These are phyloP conservation scores for Larimichthys crocea DNA, from an alignment of 2,113 vertebrate genomes.

Conservation along the genomic window DNA sequence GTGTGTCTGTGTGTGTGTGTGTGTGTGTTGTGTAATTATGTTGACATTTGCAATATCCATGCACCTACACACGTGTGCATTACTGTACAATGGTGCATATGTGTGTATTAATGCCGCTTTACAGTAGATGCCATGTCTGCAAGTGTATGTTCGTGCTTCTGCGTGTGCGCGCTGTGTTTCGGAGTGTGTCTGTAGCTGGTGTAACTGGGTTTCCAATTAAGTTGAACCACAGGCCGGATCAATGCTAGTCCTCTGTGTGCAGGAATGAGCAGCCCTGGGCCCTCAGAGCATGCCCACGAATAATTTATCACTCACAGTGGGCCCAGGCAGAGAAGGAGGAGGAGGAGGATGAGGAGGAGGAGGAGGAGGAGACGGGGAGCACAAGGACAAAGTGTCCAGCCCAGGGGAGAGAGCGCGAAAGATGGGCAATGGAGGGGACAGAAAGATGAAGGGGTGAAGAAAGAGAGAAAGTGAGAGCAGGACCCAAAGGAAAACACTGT, in stretches of 20 bases:
- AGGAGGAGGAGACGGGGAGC: slow-evolving; percentile 54
- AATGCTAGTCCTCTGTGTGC: slow-evolving; percentile 82
- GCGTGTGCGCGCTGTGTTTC: slow-evolving; percentile 38
- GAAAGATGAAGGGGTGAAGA: slow-evolving; percentile 68
- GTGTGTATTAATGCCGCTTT: slow-evolving; percentile 55
- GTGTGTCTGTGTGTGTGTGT: slow-evolving; percentile 27
- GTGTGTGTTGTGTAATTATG: slow-evolving; percentile 52
- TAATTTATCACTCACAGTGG: slow-evolving; percentile 85
- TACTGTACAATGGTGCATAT: slow-evolving; percentile 29
- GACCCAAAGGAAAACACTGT: slow-evolving; percentile 71
- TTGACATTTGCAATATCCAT: slow-evolving; percentile 48
- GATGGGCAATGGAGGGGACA: slow-evolving; percentile 69
- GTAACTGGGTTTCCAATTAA: slow-evolving; percentile 86
- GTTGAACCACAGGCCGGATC: slow-evolving; percentile 85
- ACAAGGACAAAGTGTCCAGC: slow-evolving; percentile 81
- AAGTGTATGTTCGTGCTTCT: slow-evolving; percentile 21
- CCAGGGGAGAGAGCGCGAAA: slow-evolving; percentile 71
- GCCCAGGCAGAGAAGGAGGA: slow-evolving; percentile 66
- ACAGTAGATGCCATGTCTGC: slow-evolving; percentile 33
- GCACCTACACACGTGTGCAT: slow-evolving; percentile 40
- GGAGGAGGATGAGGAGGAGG: slow-evolving; percentile 80
- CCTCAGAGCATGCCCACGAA: slow-evolving; percentile 84
- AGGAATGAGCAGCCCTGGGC: slow-evolving; percentile 85
- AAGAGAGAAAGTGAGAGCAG: slow-evolving; percentile 63
- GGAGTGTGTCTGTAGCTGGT: slow-evolving; percentile 79